Evolutionary conservation across 1,140 invertebrate species (phyloP).

Genomic region (Aphelinus atriplicis): DNA sequence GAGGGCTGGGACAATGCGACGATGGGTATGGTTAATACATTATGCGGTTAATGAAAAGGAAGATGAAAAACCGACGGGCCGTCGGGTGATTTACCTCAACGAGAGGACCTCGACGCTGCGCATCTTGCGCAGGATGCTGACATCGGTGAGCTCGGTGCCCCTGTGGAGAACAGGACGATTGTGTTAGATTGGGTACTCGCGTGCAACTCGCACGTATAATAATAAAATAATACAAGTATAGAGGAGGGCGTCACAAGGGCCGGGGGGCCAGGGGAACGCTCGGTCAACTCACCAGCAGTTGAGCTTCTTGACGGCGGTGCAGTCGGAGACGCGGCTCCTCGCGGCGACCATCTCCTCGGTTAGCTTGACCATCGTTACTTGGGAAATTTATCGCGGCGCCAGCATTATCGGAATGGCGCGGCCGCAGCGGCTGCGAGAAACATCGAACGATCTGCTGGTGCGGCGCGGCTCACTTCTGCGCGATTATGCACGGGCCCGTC

Average conservation of each 20-base stretch:
- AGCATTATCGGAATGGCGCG: constrained; percentile 14
- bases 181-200: neutral
- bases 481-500: too few species aligned
- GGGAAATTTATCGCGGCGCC: neutral
- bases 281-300: constrained; percentile 83
- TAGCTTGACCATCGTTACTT: constrained; percentile 74
- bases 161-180: constrained; percentile 65
- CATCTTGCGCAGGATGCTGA: constrained; percentile 79
- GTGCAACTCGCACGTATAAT: too few species aligned
- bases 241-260: too few species aligned
- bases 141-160: constrained; percentile 84
- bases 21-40: too few species aligned
- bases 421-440: neutral
- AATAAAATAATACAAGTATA: too few species aligned
- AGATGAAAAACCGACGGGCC: neutral
- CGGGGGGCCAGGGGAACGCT: too few species aligned
- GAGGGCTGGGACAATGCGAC: too few species aligned
- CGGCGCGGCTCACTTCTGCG: too few species aligned
- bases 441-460: constrained; percentile 24
- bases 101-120: constrained; percentile 83
- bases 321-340: constrained; percentile 85
- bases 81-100: constrained; percentile 72
- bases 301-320: constrained; percentile 83
- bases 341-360: constrained; percentile 93
- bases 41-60: too few species aligned